Evolutionary conservation across 2,888 invertebrate species (phyloP).

Genomic region (Campoletis raptor): DNA sequence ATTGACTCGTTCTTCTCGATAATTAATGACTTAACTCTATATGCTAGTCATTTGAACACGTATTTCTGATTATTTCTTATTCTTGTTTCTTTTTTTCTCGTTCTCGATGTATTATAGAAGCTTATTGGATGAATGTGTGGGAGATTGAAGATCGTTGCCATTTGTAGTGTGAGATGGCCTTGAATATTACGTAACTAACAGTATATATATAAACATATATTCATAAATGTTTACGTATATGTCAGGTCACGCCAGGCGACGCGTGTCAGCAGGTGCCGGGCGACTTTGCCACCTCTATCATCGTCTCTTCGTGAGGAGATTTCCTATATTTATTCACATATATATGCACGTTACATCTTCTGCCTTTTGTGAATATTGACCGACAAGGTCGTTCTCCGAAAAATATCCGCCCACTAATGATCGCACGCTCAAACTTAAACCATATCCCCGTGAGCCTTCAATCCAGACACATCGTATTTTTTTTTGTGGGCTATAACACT

Average conservation of each 20-base stretch:
- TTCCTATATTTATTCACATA: neutral
- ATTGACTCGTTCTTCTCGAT: neutral
- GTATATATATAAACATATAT: conserved; percentile 8
- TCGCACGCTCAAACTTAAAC: conserved; percentile 16
- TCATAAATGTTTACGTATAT: conserved; percentile 3
- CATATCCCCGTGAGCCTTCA: neutral
- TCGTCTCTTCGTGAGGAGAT: conserved; percentile 52
- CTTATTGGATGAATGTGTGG: conserved; percentile 21
- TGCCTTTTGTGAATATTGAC: conserved; percentile 40
- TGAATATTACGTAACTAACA: conserved; percentile 58
- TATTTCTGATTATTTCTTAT: neutral
- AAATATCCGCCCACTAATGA: conserved; percentile 66
- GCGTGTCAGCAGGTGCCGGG: conserved; percentile 60
- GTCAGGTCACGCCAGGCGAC: conserved; percentile 33
- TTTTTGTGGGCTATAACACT: neutral
- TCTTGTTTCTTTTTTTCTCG: neutral
- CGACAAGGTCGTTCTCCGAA: conserved; percentile 62
- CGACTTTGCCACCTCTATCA: conserved; percentile 29
- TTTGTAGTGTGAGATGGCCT: conserved; percentile 57
- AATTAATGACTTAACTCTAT: neutral
- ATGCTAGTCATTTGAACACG: neutral
- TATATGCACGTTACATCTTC: conserved; percentile 37
- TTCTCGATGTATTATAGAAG: neutral
- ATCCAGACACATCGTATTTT: neutral
- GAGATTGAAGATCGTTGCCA: conserved; percentile 55